These are phyloP conservation scores for Caenorhabditis brenneri DNA, from an alignment of 1,140 invertebrate genomes.

Conservation along the genomic window DNA sequence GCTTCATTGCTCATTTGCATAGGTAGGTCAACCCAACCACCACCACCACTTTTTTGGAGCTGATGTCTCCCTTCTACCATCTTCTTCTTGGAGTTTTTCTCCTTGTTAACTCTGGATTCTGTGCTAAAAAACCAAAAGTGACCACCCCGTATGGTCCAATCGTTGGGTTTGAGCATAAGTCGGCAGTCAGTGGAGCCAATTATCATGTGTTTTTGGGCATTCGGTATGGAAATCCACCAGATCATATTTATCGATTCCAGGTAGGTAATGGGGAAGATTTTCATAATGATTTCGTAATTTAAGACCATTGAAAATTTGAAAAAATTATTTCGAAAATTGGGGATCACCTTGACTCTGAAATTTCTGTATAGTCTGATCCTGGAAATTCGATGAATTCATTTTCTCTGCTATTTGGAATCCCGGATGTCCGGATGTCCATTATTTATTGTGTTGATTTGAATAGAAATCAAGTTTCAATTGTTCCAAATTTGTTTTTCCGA, in stretches of 20 bases:
- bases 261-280: slow-evolving; percentile 25
- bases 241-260: slow-evolving; percentile 54
- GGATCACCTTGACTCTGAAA: too few relatives aligned
- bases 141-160: slow-evolving; percentile 48
- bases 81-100: neutral
- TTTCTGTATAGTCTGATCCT: too few relatives aligned
- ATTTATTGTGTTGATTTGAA: too few relatives aligned
- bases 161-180: slow-evolving; percentile 48
- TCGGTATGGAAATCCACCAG: slow-evolving; percentile 55
- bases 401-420: too few relatives aligned
- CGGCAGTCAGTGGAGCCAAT: slow-evolving; percentile 14
- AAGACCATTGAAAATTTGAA: neutral
- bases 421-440: too few relatives aligned
- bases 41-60: slow-evolving; percentile 6
- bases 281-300: too few relatives aligned
- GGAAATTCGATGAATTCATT: too few relatives aligned
- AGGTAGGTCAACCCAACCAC: neutral
- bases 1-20: slow-evolving; percentile 24
- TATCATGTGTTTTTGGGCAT: slow-evolving; percentile 56
- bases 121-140: slow-evolving; percentile 17
- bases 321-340: neutral
- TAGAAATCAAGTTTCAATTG: too few relatives aligned
- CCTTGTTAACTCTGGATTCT: neutral
- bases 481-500: too few relatives aligned
- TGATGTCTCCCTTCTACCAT: neutral